These are phyloP conservation scores for Drosophila ficusphila DNA, from an alignment of 1,140 invertebrate genomes.

Conservation along the genomic window DNA sequence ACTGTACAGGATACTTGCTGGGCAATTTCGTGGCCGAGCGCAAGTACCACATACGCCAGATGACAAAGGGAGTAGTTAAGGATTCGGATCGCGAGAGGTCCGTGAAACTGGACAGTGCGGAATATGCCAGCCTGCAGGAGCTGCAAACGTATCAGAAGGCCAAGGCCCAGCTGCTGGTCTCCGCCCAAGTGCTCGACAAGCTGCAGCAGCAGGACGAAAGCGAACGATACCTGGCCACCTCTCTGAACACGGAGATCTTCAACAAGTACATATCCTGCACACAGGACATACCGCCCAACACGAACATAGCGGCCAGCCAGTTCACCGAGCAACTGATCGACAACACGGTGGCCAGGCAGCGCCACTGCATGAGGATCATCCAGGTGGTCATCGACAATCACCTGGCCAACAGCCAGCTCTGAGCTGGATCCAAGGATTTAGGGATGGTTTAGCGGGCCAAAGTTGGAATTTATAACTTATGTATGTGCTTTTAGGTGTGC, in stretches of 20 bases:
- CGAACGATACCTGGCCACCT: conserved; percentile 72
- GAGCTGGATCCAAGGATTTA: not conserved
- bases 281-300: conserved; percentile 78
- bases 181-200: conserved; percentile 72
- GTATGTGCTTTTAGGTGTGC: conserved; percentile 36
- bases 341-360: conserved; percentile 73
- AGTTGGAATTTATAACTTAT: conserved; percentile 7
- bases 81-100: conserved; percentile 27
- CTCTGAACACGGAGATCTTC: conserved; percentile 77
- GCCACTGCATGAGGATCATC: conserved; percentile 75
- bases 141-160: conserved; percentile 70
- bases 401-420: conserved; percentile 71
- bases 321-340: conserved; percentile 80
- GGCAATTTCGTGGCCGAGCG: conserved; percentile 82
- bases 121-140: conserved; percentile 73
- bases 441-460: conserved; percentile 21
- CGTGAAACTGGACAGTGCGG: conserved; percentile 62
- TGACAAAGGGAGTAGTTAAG: conserved; percentile 67
- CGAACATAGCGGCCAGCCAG: conserved; percentile 70
- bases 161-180: conserved; percentile 63
- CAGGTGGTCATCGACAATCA: conserved; percentile 77
- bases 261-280: conserved; percentile 82
- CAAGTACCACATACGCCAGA: conserved; percentile 76
- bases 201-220: conserved; percentile 70
- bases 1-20: conserved; percentile 72